Evolutionary conservation across 2,113 vertebrate genomes (phyloP).

Genomic region (Chunga burmeisteri): DNA sequence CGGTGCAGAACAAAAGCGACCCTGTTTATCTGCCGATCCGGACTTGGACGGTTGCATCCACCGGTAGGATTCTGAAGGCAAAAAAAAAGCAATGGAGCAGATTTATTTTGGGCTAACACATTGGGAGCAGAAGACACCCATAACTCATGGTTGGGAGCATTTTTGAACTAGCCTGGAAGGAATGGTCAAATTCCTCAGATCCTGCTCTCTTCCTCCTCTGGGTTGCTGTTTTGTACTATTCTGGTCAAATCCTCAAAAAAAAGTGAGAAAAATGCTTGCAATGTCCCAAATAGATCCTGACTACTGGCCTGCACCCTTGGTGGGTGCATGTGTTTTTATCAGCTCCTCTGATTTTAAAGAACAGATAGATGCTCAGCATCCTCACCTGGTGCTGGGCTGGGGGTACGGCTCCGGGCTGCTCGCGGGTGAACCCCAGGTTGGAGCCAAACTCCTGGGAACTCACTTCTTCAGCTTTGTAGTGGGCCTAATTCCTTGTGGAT

Average conservation of each 20-base stretch:
- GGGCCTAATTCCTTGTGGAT: background rate
- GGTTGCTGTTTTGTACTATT: background rate
- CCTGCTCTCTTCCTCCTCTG: background rate
- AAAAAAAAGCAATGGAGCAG: background rate
- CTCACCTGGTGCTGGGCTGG: too few species aligned
- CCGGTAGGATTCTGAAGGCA: background rate
- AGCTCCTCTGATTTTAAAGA: background rate
- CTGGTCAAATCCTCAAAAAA: background rate
- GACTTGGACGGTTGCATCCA: background rate
- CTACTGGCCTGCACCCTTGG: too few species aligned
- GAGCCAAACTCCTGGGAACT: background rate
- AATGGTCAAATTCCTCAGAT: background rate
- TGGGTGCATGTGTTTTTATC: background rate
- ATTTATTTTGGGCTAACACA: background rate
- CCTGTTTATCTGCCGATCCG: conserved; percentile 9
- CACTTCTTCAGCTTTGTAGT: background rate
- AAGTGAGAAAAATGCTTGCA: background rate
- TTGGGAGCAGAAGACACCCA: background rate
- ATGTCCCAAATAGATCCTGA: background rate
- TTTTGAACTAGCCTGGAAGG: background rate
- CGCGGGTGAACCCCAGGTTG: accelerated
- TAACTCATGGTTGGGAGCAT: background rate
- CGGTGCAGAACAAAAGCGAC: conserved; percentile 1
- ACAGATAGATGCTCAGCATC: background rate
- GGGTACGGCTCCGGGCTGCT: background rate